Evolutionary conservation across 2,888 invertebrate genomes (phyloP).

Genomic region (Laspeyria flexula): DNA sequence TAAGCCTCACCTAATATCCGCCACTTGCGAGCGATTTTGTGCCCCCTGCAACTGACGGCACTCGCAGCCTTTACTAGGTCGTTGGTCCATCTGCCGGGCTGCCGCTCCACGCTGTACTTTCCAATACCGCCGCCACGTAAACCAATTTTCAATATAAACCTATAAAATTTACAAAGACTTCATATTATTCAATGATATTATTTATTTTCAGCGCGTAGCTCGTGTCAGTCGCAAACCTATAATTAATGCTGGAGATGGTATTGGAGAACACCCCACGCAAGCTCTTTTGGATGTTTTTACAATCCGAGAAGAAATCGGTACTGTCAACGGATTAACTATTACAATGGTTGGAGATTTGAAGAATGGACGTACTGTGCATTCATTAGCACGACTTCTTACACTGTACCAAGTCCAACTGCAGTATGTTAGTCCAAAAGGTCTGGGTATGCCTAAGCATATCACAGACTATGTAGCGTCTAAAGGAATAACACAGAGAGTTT

Average conservation of each 20-base stretch:
- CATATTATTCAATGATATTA: background rate
- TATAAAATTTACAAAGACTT: too few relatives aligned
- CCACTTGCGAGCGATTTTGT: too few relatives aligned
- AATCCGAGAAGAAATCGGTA: constrained; percentile 99
- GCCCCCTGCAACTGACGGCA: too few relatives aligned
- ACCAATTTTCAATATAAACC: background rate
- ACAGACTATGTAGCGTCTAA: constrained; percentile 91
- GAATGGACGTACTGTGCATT: constrained; percentile 99
- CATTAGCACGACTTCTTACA: constrained; percentile 96
- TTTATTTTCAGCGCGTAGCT: constrained; percentile 90
- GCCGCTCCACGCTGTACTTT: too few relatives aligned
- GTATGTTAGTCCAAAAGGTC: constrained; percentile 94
- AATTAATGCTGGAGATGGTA: constrained; percentile 99
- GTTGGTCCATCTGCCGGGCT: too few relatives aligned
- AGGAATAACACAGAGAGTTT: constrained; percentile 92
- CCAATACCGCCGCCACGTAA: too few relatives aligned
- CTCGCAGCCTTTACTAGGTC: too few relatives aligned
- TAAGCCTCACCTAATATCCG: too few relatives aligned
- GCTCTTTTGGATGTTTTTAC: constrained; percentile 99
- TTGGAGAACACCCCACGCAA: constrained; percentile 99
- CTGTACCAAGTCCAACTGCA: constrained; percentile 96
- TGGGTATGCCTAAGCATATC: constrained; percentile 97
- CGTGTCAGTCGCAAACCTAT: constrained; percentile 94
- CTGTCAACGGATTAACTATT: constrained; percentile 98
- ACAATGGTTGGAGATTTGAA: constrained; percentile 99